These are phyloP conservation scores for Eurytoma adleriae DNA, from an alignment of 2,888 invertebrate genomes.

Conservation along the genomic window DNA sequence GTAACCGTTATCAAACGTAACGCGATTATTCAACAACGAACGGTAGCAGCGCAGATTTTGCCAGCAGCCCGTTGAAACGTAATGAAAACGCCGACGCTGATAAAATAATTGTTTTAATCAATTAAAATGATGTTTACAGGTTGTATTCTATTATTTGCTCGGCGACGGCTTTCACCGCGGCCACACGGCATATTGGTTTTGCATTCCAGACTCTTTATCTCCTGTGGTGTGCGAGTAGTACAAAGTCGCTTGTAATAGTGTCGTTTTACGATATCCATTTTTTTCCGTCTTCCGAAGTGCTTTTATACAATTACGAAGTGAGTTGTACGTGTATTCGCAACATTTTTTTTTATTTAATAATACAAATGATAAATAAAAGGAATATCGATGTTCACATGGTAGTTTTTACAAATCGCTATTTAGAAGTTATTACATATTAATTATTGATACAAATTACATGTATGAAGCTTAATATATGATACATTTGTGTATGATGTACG, in stretches of 20 bases:
- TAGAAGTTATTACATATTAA: too few species aligned
- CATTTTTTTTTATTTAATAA: background rate
- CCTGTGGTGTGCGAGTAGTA: slow-evolving; percentile 2
- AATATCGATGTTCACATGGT: background rate
- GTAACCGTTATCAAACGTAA: too few species aligned
- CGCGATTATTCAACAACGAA: too few species aligned
- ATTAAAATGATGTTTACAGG: slow-evolving; percentile 36
- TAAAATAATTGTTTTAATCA: slow-evolving; percentile 18
- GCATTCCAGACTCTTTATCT: slow-evolving; percentile 43
- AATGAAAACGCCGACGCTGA: background rate
- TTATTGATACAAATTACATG: too few species aligned
- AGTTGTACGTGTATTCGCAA: background rate
- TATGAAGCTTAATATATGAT: too few species aligned
- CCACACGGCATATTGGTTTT: slow-evolving; percentile 26
- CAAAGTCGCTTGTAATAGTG: slow-evolving; percentile 39
- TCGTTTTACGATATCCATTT: slow-evolving; percentile 5
- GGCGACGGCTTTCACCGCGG: slow-evolving; percentile 44
- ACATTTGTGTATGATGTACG: too few species aligned
- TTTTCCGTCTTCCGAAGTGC: background rate
- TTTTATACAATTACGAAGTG: background rate
- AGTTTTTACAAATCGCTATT: too few species aligned
- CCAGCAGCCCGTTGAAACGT: too few species aligned
- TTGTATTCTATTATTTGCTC: background rate
- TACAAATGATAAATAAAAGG: slow-evolving; percentile 25
- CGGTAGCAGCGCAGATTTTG: too few species aligned